A percentile compares a stretch with the other conserved stretches of the same genome.
Evolutionary conservation across 2,113 vertebrate genomes (phyloP).

Genomic region (Nannospalax galili): DNA sequence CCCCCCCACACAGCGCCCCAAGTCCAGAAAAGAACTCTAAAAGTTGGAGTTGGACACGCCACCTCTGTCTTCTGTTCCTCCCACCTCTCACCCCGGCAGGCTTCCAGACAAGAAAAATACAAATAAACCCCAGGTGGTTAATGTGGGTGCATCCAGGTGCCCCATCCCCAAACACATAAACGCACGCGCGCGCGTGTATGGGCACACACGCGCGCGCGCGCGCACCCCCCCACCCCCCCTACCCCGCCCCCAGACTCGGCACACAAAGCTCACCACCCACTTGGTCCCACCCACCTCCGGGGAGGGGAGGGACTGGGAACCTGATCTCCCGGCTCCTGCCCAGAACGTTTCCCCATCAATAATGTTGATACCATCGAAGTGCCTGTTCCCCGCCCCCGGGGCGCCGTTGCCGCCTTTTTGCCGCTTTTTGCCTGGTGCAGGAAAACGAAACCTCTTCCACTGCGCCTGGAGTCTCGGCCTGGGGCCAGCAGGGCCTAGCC

Average conservation of each 20-base stretch:
- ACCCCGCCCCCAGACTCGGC: neutral
- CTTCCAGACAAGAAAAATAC: conserved; percentile 45
- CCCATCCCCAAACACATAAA: neutral
- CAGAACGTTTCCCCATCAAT: conserved; percentile 69
- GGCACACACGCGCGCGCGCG: neutral
- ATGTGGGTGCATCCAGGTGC: neutral
- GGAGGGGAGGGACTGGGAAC: conserved; percentile 71
- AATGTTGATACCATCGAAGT: conserved; percentile 53
- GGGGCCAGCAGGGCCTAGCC: neutral
- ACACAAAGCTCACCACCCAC: neutral
- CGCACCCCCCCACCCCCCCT: neutral
- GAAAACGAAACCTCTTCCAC: conserved; percentile 74
- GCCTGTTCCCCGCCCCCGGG: conserved; percentile 60
- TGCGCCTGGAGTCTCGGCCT: neutral
- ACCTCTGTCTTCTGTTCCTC: neutral
- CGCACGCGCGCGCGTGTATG: neutral
- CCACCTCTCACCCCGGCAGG: neutral
- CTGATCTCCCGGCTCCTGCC: conserved; percentile 67
- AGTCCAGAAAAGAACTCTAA: neutral
- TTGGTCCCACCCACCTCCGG: conserved; percentile 71
- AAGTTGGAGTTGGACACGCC: neutral
- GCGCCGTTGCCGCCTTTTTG: conserved; percentile 35
- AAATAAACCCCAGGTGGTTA: conserved; percentile 60
- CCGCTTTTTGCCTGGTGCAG: conserved; percentile 9
- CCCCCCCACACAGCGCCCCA: too few relatives aligned